Percentiles rank a stretch among this genome's conserved stretches.
These are phyloP conservation scores for Callithrix jacchus DNA, from an alignment of 2,113 vertebrate species.

Conservation along the genomic window DNA sequence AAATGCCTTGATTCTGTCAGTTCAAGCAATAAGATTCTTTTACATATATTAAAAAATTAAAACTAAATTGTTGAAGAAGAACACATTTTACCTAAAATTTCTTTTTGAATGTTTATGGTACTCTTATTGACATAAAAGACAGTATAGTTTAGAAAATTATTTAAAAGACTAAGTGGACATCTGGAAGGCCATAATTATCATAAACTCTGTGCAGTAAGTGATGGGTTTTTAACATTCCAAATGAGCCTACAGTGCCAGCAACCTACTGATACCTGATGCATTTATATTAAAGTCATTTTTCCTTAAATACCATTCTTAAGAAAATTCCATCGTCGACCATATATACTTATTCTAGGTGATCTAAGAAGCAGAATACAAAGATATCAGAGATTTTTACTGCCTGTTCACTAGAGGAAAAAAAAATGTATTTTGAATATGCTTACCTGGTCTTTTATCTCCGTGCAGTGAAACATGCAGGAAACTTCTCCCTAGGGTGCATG, in stretches of 20 bases:
- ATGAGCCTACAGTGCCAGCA: conserved; percentile 59
- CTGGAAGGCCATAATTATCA: conserved; percentile 64
- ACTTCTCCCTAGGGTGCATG: background rate
- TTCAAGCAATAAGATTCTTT: background rate
- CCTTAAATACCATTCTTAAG: conserved; percentile 66
- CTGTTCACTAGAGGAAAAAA: conserved; percentile 67
- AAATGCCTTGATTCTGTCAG: background rate
- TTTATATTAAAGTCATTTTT: conserved; percentile 74
- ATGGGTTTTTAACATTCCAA: conserved; percentile 79
- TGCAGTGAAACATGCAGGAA: conserved; percentile 23
- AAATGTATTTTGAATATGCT: conserved; percentile 54
- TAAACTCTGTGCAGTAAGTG: conserved; percentile 70
- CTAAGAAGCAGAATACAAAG: conserved; percentile 68
- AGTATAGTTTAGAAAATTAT: background rate
- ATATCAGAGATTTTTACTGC: conserved; percentile 31
- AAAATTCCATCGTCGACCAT: conserved; percentile 73
- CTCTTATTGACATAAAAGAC: background rate
- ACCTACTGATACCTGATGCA: conserved; percentile 69
- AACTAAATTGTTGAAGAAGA: background rate
- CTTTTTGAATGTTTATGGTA: background rate
- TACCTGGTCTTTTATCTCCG: conserved; percentile 68
- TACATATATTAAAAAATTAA: background rate
- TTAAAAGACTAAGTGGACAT: background rate
- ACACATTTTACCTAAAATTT: background rate
- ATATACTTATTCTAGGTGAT: conserved; percentile 60